phyloP scores from a whole-genome alignment of 2,113 vertebrate species.

The Gymnogyps californianus region DNA sequence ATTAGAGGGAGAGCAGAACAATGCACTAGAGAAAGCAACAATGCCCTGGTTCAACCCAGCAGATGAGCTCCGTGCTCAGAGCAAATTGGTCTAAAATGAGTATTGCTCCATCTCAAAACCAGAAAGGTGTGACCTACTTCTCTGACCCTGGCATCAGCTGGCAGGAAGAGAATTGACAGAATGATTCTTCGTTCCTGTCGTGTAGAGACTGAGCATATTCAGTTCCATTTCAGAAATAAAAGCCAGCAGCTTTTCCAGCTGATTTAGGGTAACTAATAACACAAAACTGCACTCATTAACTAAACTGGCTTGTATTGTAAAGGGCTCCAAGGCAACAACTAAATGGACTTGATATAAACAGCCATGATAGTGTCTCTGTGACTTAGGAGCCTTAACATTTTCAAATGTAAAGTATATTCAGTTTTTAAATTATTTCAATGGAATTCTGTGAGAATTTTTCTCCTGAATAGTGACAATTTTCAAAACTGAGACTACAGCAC shows the following conservation, averaged over 20 bases:
- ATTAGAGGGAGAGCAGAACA: conserved; percentile 60
- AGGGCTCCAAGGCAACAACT: not conserved
- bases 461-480: not conserved
- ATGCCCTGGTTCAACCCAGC: conserved; percentile 56
- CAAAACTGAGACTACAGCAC: not conserved
- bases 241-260: conserved; percentile 20
- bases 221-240: conserved; percentile 33
- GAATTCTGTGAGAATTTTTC: not conserved
- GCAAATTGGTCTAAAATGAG: conserved; percentile 63
- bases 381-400: not conserved
- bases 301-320: not conserved
- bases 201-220: not conserved
- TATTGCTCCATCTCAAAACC: conserved; percentile 56
- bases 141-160: conserved; percentile 58
- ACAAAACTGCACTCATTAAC: not conserved
- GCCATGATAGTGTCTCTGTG: not conserved
- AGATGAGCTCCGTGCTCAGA: conserved; percentile 61
- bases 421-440: not conserved
- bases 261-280: conserved; percentile 6
- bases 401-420: not conserved
- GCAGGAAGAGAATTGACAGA: conserved; percentile 48
- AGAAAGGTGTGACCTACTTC: conserved; percentile 60
- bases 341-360: not conserved
- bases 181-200: not conserved
- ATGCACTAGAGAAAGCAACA: conserved; percentile 65